phyloP scores from a whole-genome alignment of 2,888 invertebrate species.

The Nomada fucata region DNA sequence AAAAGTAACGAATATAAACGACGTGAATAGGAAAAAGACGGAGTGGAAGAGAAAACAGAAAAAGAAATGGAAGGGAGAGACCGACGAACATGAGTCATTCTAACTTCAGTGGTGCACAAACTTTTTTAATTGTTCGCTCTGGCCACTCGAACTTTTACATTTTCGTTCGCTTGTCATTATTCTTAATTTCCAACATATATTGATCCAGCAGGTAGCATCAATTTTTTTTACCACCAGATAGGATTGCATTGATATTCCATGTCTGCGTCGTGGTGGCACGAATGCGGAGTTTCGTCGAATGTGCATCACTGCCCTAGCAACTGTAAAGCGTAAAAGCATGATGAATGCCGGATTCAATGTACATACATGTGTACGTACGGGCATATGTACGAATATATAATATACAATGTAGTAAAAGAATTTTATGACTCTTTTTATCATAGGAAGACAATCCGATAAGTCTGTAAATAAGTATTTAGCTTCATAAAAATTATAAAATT shows the following conservation, averaged over 20 bases:
- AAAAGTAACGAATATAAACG: slow-evolving; percentile 28
- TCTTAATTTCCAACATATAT: neutral
- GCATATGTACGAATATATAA: slow-evolving; percentile 21
- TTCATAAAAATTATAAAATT: slow-evolving; percentile 29
- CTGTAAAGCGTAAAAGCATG: slow-evolving; percentile 48
- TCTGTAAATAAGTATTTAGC: slow-evolving; percentile 12
- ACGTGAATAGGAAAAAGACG: slow-evolving; percentile 25
- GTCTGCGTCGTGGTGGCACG: neutral
- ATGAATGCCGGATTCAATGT: slow-evolving; percentile 48
- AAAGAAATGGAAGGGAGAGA: slow-evolving; percentile 28
- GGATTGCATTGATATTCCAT: neutral
- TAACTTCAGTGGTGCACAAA: slow-evolving; percentile 47
- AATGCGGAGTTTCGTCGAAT: slow-evolving; percentile 12
- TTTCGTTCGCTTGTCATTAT: neutral
- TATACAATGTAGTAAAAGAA: neutral
- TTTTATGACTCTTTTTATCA: neutral
- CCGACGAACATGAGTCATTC: slow-evolving; percentile 48
- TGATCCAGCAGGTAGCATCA: neutral
- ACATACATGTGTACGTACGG: too few relatives aligned
- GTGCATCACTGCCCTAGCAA: slow-evolving; percentile 45
- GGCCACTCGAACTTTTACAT: neutral
- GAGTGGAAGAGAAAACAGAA: slow-evolving; percentile 16
- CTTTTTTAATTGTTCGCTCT: slow-evolving; percentile 39
- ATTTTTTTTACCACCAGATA: neutral
- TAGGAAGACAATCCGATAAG: neutral